Evolutionary conservation across 2,888 invertebrate genomes (phyloP), one percentile per base, ranked within the genome.

Genomic region (Aphidoletes aphidimyza): DNA sequence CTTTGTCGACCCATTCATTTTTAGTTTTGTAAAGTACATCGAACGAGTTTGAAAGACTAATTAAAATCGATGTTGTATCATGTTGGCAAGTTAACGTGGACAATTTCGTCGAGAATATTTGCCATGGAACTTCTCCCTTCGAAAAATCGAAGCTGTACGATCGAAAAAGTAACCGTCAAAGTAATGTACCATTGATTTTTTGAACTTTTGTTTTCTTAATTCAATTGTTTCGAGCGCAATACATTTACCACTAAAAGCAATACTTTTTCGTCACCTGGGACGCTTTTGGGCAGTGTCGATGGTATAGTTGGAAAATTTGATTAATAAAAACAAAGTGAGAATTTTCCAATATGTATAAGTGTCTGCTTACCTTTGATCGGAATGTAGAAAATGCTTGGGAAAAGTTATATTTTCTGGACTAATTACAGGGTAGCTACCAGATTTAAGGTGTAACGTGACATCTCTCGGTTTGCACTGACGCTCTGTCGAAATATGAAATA

Each of bases 351-450:
- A 47, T n/a, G n/a, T n/a, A n/a, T n/a, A n/a, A n/a, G n/a, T n/a
- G n/a, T n/a, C n/a, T n/a, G 30, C 47, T 11, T 86, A 90, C 90
- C 90, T 89, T 84, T 88, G 89, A 0, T 89, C 88, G 22, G 91
- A 89, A 86, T 91, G 90, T 85, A 94, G 89, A 87, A 94, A 92
- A 86, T 92, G 91, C 85, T 93, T 93, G 0, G 95, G 95, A 88
- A 95, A 95, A 83, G 93, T 92, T 81, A 95, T 94, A 86, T 94
- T 94, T 88, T 96, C 95, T 1, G 96, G 95, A 88, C 93, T 94
- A 85, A 97, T 93, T 3, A 96, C 94, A 34, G 97, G 97, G 87
- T 95, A 94, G 83, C 96, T 94, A 22, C 95, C 95, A 87, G 94
- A 93, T 88, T 96, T 96, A 85, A 97, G 89, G 88, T 94, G 93